Evolutionary conservation across 2,113 vertebrate species (phyloP), one percentile per base, ranked within the genome.

Genomic region (Oxygymnocypris stewartii): DNA sequence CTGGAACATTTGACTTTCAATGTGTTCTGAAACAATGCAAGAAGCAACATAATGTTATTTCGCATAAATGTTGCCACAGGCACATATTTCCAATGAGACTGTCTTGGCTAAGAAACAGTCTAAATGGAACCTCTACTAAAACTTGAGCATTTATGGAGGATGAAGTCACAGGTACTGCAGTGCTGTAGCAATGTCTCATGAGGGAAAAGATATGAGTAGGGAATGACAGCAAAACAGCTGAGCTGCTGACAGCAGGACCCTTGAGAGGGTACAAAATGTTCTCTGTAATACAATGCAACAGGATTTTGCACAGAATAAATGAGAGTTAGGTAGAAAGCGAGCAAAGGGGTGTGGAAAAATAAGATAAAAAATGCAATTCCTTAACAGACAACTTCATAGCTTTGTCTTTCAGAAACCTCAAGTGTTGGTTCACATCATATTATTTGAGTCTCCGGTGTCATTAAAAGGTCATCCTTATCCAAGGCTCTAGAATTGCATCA

Each of bases 371-470:
- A 42, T 13, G 37, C 35, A 23, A 79, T 28, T 25, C 18, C 49
- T 82, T 47, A 79, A 23, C 13, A 63, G 40, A 76, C 20, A 44
- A 63, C 40, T 63, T 28, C n/a, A 40, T 28, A 87, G 12, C 51
- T 23, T 59, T 83, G 28, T 59, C 80, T 49, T 59, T 87, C 67
- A 79, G 82, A 42, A 57, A 84, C 59, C n/a, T 77, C 25, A 31
- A 87, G 81, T 65, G 74, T 89, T 87, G 88, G 54, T 67, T 28
- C 35, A 67, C 73, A 86, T 61, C 63, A 8, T 69, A 51, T 81
- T n/a, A n/a, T n/a, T n/a, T n/a, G n/a, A n/a, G n/a, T 12, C 12
- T 61, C 37, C 37, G 76, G 20, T 71, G 75, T 20, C 84, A 54
- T 40, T 54, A 74, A 73, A 35, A 40, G 35, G 67, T 40, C 82